Evolutionary conservation across 2,113 vertebrate species (phyloP).

Genomic region (Cyanistes caeruleus): DNA sequence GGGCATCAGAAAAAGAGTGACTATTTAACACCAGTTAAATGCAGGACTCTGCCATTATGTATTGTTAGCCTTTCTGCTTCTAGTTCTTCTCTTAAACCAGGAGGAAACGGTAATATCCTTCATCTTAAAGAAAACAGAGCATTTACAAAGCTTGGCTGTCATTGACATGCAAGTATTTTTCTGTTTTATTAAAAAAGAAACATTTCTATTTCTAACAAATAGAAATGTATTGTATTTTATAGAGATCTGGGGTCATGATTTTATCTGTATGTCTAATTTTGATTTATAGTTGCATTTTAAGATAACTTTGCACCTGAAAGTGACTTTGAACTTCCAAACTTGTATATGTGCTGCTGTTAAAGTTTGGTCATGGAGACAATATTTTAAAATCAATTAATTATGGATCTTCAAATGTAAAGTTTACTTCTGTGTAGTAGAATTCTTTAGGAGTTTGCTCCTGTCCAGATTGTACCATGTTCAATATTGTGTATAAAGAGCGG

Average conservation of each 20-base stretch:
- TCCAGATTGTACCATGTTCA: background rate
- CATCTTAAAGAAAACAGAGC: background rate
- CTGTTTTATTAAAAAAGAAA: background rate
- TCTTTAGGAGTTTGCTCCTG: background rate
- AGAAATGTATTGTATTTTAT: background rate
- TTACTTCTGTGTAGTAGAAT: background rate
- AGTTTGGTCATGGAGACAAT: background rate
- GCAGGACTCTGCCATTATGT: background rate
- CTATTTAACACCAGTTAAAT: background rate
- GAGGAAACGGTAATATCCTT: background rate
- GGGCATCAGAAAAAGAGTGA: background rate
- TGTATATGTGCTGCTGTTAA: background rate
- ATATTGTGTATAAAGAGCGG: background rate
- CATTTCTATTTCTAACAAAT: background rate
- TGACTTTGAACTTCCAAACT: background rate
- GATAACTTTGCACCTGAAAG: background rate
- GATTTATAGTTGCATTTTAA: background rate
- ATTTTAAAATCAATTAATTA: background rate
- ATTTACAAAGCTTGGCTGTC: background rate
- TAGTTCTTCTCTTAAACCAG: background rate
- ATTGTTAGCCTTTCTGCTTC: background rate
- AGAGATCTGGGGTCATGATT: background rate
- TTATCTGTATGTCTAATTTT: background rate
- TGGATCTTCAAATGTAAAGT: background rate
- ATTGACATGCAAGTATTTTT: background rate